A percentile compares a stretch with the other conserved stretches of the same genome.
These are phyloP conservation scores for Pyrrhia umbra DNA, from an alignment of 2,888 invertebrate genomes.

Conservation along the genomic window DNA sequence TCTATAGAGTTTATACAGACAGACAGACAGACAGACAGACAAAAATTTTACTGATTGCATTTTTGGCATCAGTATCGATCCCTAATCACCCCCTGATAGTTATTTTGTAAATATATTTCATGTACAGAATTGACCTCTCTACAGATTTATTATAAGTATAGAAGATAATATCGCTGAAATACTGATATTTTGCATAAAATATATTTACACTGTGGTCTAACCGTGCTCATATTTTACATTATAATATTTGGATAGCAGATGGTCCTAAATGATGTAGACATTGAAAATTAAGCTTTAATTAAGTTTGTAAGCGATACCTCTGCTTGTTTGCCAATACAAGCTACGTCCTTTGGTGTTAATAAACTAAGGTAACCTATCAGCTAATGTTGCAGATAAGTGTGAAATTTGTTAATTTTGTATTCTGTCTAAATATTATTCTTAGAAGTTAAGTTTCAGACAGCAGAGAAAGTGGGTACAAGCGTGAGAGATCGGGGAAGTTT, in stretches of 20 bases:
- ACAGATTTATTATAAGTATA: too few relatives aligned
- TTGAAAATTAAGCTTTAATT: constrained; percentile 51
- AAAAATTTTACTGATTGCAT: too few relatives aligned
- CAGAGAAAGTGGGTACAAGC: too few relatives aligned
- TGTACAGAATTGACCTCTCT: too few relatives aligned
- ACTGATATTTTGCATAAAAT: constrained; percentile 9
- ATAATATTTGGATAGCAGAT: constrained; percentile 49
- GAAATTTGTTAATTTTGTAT: background rate
- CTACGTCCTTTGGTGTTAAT: constrained; percentile 48
- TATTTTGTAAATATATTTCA: too few relatives aligned
- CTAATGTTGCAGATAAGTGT: constrained; percentile 27
- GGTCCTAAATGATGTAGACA: constrained; percentile 40
- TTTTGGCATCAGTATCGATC: too few relatives aligned
- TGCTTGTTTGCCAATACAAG: constrained; percentile 49
- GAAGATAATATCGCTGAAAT: constrained; percentile 1
- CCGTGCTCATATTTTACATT: constrained; percentile 24
- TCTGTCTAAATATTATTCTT: background rate
- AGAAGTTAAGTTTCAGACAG: background rate
- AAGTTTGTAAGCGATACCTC: constrained; percentile 45
- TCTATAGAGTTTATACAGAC: too few relatives aligned
- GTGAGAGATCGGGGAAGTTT: too few relatives aligned
- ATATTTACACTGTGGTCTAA: constrained; percentile 19
- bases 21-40: too few relatives aligned
- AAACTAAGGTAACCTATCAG: constrained; percentile 55
- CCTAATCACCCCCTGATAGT: too few relatives aligned